Percentiles rank a stretch among this genome's conserved stretches.
Evolutionary conservation across 2,113 vertebrate genomes (phyloP).

Genomic region (Aspiorhynchus laticeps): DNA sequence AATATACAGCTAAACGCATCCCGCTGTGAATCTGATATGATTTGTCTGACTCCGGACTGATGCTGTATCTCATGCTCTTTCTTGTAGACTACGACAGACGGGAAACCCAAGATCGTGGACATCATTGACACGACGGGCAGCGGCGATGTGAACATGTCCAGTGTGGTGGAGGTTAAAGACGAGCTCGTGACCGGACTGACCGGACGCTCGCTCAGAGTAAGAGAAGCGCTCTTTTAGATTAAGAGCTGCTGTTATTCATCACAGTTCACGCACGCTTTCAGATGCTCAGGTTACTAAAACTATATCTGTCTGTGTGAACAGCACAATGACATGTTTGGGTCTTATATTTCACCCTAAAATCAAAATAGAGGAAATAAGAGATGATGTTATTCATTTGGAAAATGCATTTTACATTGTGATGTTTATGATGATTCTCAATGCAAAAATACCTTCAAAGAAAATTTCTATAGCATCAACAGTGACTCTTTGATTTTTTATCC

Average conservation of each 20-base stretch:
- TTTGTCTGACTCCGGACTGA: neutral
- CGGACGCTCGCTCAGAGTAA: conserved; percentile 89
- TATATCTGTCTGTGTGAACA: neutral
- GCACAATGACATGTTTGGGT: neutral
- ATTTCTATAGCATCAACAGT: no score
- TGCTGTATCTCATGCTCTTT: neutral
- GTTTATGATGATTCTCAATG: no score
- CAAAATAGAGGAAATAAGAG: neutral
- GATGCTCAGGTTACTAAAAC: neutral
- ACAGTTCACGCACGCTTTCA: neutral
- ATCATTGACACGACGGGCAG: conserved; percentile 98
- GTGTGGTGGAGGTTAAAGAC: conserved; percentile 86
- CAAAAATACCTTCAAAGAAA: no score
- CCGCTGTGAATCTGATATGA: neutral
- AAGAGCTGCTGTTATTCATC: neutral
- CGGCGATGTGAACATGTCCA: conserved; percentile 92
- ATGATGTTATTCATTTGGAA: no score
- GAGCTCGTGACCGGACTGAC: conserved; percentile 88
- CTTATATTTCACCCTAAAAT: neutral
- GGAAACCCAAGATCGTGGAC: conserved; percentile 95
- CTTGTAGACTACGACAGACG: conserved; percentile 89
- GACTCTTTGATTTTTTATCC: no score
- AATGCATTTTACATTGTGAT: neutral
- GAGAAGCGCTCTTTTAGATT: neutral
- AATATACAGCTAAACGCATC: no score